Percentiles rank a stretch among this genome's conserved stretches.
Conservation (phyloP, 2,888 invertebrate species). For the Chrysolina oricalcia region DNA sequence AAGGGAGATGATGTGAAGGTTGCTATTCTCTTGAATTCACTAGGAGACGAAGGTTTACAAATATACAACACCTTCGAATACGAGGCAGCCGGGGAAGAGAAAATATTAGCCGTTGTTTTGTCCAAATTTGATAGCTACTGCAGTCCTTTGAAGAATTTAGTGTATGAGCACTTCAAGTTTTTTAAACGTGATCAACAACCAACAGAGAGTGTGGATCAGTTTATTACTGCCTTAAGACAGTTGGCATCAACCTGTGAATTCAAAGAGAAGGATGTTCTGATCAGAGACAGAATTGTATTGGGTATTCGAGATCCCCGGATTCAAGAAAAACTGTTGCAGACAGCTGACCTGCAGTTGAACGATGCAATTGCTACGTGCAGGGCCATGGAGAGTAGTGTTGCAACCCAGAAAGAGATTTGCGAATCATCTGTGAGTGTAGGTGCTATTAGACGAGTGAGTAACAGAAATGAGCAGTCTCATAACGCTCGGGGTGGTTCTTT, state of each 20-base stretch:
- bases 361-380: constrained; percentile 38
- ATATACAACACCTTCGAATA: constrained; percentile 44
- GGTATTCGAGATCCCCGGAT: constrained; percentile 39
- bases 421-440: not conserved
- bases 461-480: not conserved
- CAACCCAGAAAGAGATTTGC: constrained; percentile 3
- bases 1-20: constrained; percentile 32
- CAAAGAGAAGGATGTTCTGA: constrained; percentile 45
- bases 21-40: constrained; percentile 29
- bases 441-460: not conserved
- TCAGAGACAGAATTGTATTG: constrained; percentile 36
- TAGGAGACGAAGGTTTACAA: constrained; percentile 35
- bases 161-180: constrained; percentile 54
- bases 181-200: constrained; percentile 50
- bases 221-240: constrained; percentile 46
- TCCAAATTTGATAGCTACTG: constrained; percentile 49
- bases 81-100: constrained; percentile 21
- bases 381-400: constrained; percentile 34
- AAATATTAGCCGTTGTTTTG: constrained; percentile 37
- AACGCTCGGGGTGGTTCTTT: not conserved
- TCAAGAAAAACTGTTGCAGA: constrained; percentile 31
- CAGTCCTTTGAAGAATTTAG: constrained; percentile 48
- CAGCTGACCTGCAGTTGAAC: constrained; percentile 21
- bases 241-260: constrained; percentile 51
- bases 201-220: constrained; percentile 48